A percentile compares a stretch with the other conserved stretches of the same genome.
Conservation (phyloP, 2,113 vertebrate genomes). For the Xiphophorus hellerii region DNA sequence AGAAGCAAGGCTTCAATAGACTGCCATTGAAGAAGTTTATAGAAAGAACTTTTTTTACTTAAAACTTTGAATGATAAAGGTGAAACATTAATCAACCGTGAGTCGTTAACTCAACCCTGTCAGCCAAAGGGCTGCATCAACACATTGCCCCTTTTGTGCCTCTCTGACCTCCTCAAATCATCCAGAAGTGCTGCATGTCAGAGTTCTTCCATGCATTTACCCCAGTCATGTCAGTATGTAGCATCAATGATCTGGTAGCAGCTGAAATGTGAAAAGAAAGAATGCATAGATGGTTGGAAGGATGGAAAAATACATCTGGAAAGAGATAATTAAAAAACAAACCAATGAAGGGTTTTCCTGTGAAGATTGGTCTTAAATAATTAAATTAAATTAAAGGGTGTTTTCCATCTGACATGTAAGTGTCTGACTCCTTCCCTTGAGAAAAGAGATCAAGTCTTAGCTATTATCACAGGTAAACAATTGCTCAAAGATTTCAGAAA, state of each 20-base stretch:
- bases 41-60: constrained; percentile 11
- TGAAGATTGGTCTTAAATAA: background rate
- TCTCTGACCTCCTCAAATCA: background rate
- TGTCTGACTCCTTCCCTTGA: background rate
- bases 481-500: background rate
- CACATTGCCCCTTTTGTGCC: background rate
- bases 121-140: background rate
- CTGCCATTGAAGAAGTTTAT: background rate
- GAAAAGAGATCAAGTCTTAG: background rate
- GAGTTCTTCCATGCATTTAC: background rate
- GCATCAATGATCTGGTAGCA: constrained; percentile 3
- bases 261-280: background rate
- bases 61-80: constrained; percentile 16
- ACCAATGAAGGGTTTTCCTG: no score
- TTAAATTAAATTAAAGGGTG: background rate
- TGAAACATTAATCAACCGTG: constrained; percentile 4
- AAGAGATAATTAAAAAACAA: no score
- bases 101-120: background rate
- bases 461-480: background rate
- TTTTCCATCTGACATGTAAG: background rate
- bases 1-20: background rate
- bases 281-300: no score
- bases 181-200: background rate
- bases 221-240: background rate
- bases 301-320: no score